These are phyloP conservation scores for Stichodactyla helianthus DNA, from an alignment of 64 coral and sea anemone genomes.

Conservation along the genomic window DNA sequence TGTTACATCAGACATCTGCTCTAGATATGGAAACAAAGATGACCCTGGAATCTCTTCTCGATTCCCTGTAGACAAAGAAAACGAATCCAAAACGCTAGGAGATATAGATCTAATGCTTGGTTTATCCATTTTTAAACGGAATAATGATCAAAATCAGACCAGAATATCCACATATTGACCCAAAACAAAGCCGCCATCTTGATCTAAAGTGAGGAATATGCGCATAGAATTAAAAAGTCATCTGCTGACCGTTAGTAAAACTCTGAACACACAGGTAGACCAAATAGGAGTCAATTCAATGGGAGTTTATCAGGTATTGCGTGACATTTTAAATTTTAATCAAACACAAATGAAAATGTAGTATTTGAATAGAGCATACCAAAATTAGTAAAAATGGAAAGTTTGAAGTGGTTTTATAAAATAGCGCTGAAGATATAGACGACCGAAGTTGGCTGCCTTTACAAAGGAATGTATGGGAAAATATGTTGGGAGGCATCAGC, in stretches of 20 bases:
- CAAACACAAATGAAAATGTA: too few relatives aligned
- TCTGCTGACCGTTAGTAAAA: background rate
- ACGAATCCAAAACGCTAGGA: conserved; percentile 37
- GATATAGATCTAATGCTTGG: conserved; percentile 30
- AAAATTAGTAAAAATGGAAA: too few relatives aligned
- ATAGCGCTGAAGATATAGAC: too few relatives aligned
- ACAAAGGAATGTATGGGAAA: too few relatives aligned
- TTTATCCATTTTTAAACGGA: background rate
- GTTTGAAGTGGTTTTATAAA: too few relatives aligned
- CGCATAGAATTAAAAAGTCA: background rate
- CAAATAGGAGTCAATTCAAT: background rate
- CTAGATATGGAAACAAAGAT: conserved; percentile 31
- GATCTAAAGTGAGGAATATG: background rate
- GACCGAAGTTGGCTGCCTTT: too few relatives aligned
- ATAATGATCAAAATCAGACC: background rate
- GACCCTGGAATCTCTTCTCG: conserved; percentile 26
- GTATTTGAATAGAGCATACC: too few relatives aligned
- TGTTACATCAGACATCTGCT: background rate
- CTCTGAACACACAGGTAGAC: background rate
- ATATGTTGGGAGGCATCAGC: too few relatives aligned
- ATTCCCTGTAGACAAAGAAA: conserved; percentile 33
- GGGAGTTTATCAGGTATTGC: too few relatives aligned
- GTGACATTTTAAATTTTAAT: too few relatives aligned
- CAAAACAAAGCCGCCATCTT: conserved; percentile 2
- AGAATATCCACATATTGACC: background rate